Conservation (phyloP, 2,113 vertebrate genomes). For the Pangasianodon gigas region DNA sequence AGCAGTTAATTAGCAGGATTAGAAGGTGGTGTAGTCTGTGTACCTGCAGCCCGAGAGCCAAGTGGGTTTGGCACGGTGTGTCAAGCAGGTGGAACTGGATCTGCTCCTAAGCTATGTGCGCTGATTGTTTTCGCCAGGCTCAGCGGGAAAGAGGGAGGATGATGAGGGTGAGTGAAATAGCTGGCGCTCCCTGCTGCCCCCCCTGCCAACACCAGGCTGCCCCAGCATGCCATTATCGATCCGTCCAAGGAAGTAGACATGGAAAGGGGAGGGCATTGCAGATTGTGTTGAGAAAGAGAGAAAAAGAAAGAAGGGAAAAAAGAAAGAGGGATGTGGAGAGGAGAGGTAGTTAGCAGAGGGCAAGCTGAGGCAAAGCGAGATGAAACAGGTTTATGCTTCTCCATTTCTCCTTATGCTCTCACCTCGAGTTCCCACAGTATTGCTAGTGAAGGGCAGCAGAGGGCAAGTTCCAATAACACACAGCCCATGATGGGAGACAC, state of each 20-base stretch:
- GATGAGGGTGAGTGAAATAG: slow-evolving; percentile 81
- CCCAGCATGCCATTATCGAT: slow-evolving; percentile 81
- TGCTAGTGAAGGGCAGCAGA: slow-evolving; percentile 60
- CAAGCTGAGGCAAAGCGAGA: slow-evolving; percentile 52
- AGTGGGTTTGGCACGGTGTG: slow-evolving; percentile 78
- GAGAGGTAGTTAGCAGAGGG: slow-evolving; percentile 41
- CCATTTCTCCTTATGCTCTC: slow-evolving; percentile 74
- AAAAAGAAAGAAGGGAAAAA: slow-evolving; percentile 7
- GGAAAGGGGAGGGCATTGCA: slow-evolving; percentile 70
- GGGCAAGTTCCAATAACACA: slow-evolving; percentile 40
- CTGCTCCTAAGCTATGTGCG: slow-evolving; percentile 85
- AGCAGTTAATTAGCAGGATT: background rate
- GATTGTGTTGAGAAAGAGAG: slow-evolving; percentile 40
- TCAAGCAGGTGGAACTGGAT: slow-evolving; percentile 84
- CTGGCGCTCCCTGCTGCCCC: slow-evolving; percentile 66
- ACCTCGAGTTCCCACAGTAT: slow-evolving; percentile 70
- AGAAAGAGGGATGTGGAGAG: background rate
- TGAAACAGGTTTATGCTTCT: slow-evolving; percentile 47
- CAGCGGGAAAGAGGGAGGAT: slow-evolving; percentile 63
- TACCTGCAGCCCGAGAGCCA: background rate
- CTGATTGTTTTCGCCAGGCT: slow-evolving; percentile 83
- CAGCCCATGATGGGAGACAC: slow-evolving; percentile 20
- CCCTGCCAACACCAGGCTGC: slow-evolving; percentile 72
- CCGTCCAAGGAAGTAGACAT: slow-evolving; percentile 73
- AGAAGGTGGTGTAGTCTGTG: background rate